Evolutionary conservation across 2,888 invertebrate species (phyloP).

Genomic region (Phymatocera aterrima): DNA sequence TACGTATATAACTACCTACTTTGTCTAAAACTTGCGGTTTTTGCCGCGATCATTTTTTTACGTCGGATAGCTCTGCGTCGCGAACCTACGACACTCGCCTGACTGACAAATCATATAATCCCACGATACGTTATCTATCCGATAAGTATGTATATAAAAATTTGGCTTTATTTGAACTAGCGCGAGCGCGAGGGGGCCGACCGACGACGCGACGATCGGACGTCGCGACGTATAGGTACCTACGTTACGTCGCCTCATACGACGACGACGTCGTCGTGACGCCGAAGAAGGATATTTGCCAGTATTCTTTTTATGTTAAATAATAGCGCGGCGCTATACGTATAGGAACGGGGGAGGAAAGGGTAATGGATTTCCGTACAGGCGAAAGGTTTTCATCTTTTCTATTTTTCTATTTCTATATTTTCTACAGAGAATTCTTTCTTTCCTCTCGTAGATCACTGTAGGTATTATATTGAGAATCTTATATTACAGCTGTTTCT

Average conservation of each 20-base stretch:
- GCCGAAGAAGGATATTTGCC: conserved; percentile 15
- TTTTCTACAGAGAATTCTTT: not conserved
- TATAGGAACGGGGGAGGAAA: not conserved
- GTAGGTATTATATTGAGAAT: no score
- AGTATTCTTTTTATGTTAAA: conserved; percentile 30
- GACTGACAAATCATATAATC: no score
- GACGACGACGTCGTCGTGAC: not conserved
- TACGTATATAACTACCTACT: no score
- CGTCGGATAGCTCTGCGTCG: no score
- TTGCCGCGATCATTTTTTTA: no score
- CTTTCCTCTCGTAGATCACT: not conserved
- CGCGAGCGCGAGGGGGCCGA: not conserved
- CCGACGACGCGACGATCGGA: not conserved
- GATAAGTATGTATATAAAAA: no score
- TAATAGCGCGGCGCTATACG: not conserved
- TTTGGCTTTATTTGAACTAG: no score
- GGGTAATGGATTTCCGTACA: conserved; percentile 14
- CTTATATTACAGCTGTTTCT: no score
- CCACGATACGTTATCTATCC: no score
- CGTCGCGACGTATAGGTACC: not conserved
- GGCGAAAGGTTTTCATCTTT: not conserved
- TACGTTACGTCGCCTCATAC: conserved; percentile 3
- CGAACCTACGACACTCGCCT: no score
- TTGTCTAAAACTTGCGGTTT: no score
- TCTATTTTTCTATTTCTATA: not conserved